Evolutionary conservation across 2,797 vertebrate species (phyloP), one percentile per base, ranked within the genome.

Genomic region (Alectoris magna): DNA sequence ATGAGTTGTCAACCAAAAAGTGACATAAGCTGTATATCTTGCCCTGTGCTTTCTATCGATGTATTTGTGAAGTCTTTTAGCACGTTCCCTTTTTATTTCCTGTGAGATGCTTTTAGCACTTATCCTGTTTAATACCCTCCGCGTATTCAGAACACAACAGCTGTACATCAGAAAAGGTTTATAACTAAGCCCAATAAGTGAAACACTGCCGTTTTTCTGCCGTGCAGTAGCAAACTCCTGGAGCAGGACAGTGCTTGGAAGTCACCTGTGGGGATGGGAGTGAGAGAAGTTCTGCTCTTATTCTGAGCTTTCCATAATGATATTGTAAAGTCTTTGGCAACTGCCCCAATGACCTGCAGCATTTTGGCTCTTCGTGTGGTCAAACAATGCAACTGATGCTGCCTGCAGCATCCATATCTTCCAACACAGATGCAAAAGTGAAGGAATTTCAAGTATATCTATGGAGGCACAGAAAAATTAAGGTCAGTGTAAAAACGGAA

Each of bases 241-340:
- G 29, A 70, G 5, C 4, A 11, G 53, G 51, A 75, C 60, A 39
- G 17, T 43, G 19, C 64, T 39, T 74, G 11, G 53, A 51, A 80
- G 36, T 41, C 53, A 6, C 14, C 18, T 41, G 31, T 38, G 38
- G 19, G 69, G 36, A 63, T 64, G 62, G 27, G 53, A 73, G 43
- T 5, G 29, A 60, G 34, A 82, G 87, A 76, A 55, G 23, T 41
- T 38, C 49, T 56, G 71, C 10, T 88, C 88, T 79, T 51, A 23
- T 58, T 78, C 38, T 0, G 0, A 53, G 4, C 3, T 60, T 86
- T 67, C 64, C 26, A 38, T 2, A 0, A 3, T 24, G 34, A 1
- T 26, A 4, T 9, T 41, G 5, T 9, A 58, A 80, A 78, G 31
- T 39, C 48, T 68, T 34, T 76, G 56, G 46, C 18, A 75, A 10